A percentile compares a stretch with the other conserved stretches of the same genome.
phyloP scores from a whole-genome alignment of 2,113 vertebrate genomes.

The Canis aureus region DNA sequence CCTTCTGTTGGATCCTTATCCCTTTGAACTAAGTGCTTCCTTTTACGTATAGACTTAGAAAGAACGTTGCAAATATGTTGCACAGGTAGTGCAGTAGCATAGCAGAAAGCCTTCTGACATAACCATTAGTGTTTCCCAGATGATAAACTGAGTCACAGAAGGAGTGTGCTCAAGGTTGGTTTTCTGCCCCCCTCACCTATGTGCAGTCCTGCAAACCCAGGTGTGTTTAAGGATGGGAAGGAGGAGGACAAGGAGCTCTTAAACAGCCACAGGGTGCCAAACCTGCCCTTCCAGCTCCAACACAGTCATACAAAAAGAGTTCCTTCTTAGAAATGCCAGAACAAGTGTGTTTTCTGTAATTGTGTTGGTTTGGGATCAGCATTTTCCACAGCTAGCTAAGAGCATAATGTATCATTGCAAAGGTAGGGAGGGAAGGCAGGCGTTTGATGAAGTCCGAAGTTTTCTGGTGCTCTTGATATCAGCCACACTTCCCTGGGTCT shows the following conservation, averaged over 20 bases:
- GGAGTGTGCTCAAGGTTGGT: neutral
- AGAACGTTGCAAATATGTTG: neutral
- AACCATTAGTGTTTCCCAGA: neutral
- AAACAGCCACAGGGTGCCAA: neutral
- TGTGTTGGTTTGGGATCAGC: neutral
- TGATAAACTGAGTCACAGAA: slow-evolving; percentile 7
- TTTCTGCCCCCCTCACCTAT: neutral
- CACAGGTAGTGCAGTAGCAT: neutral
- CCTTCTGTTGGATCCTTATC: neutral
- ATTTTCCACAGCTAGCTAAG: neutral
- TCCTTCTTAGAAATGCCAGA: slow-evolving; percentile 40
- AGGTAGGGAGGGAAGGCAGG: slow-evolving; percentile 33
- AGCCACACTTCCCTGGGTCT: neutral
- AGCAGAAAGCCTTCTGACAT: neutral
- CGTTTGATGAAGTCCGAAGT: neutral
- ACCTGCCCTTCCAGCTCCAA: neutral
- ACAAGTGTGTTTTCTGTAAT: neutral
- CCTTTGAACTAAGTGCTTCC: neutral
- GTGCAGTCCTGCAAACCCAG: neutral
- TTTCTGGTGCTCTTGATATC: neutral
- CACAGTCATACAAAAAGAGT: neutral
- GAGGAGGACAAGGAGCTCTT: neutral
- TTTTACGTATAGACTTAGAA: slow-evolving; percentile 11
- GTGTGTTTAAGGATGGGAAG: neutral
- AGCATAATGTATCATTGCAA: slow-evolving; percentile 5